Evolutionary conservation across 2,888 invertebrate species (phyloP).

Genomic region (Eupithecia exiguata): DNA sequence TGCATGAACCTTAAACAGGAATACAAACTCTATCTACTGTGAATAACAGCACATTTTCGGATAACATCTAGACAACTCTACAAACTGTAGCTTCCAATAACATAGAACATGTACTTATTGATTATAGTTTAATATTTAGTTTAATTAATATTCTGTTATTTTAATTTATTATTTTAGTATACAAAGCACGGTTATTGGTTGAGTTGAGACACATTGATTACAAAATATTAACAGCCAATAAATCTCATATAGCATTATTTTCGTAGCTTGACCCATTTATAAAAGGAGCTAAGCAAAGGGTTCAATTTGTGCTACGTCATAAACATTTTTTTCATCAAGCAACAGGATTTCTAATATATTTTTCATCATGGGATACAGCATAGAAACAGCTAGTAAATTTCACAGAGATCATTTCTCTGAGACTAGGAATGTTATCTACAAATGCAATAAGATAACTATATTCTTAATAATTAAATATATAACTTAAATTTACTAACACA

Average conservation of each 20-base stretch:
- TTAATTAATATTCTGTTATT: neutral
- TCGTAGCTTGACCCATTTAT: neutral
- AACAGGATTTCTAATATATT: neutral
- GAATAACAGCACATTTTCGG: conserved; percentile 9
- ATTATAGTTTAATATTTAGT: conserved; percentile 3
- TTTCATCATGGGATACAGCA: neutral
- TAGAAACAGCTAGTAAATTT: neutral
- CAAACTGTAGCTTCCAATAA: conserved; percentile 17
- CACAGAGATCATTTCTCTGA: neutral
- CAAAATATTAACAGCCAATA: neutral
- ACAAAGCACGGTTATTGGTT: neutral
- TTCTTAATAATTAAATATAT: conserved; percentile 9
- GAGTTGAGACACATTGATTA: neutral
- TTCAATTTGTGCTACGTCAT: conserved; percentile 2
- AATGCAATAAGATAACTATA: conserved; percentile 48
- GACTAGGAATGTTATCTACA: conserved; percentile 67
- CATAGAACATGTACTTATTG: conserved; percentile 16
- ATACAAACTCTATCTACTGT: conserved; percentile 10
- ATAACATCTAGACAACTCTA: neutral
- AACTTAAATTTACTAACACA: conserved; percentile 10
- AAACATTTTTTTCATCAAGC: neutral
- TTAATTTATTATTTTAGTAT: neutral
- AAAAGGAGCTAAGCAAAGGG: neutral
- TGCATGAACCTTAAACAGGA: conserved; percentile 13
- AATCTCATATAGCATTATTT: neutral